Conservation (phyloP, 2,113 vertebrate genomes). For the Abramis brama region DNA sequence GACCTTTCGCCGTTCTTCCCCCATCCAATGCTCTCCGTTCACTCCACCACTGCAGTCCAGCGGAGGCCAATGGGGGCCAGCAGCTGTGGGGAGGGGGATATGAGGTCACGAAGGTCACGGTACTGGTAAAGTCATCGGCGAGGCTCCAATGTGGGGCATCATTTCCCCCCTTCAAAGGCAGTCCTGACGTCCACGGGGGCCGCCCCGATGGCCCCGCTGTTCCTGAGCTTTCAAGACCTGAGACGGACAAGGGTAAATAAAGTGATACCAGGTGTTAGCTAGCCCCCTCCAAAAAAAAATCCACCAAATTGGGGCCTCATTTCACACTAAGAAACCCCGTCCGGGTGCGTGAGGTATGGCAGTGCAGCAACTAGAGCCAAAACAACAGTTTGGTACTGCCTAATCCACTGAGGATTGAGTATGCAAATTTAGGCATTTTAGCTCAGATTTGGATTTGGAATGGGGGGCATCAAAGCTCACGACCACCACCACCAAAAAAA, state of each 20-base stretch:
- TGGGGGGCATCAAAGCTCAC: slow-evolving; percentile 50
- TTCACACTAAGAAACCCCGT: slow-evolving; percentile 69
- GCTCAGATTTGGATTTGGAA: slow-evolving; percentile 39
- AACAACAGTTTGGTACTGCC: slow-evolving; percentile 53
- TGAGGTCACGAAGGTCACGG: slow-evolving; percentile 71
- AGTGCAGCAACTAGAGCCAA: slow-evolving; percentile 41
- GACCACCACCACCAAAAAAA: slow-evolving; percentile 47
- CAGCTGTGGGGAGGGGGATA: slow-evolving; percentile 74
- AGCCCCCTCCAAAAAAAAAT: slow-evolving; percentile 56
- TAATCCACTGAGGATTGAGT: slow-evolving; percentile 12
- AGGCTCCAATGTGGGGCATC: slow-evolving; percentile 70
- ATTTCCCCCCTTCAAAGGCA: slow-evolving; percentile 76
- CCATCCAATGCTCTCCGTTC: slow-evolving; percentile 53
- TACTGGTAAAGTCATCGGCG: slow-evolving; percentile 81
- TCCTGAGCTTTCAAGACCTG: slow-evolving; percentile 74
- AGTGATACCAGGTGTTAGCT: slow-evolving; percentile 83
- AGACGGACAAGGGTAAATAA: slow-evolving; percentile 79
- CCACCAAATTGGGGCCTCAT: slow-evolving; percentile 65
- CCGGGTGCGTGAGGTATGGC: slow-evolving; percentile 56
- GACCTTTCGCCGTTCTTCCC: slow-evolving; percentile 70
- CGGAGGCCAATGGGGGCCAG: slow-evolving; percentile 69
- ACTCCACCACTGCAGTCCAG: slow-evolving; percentile 51
- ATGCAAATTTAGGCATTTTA: slow-evolving; percentile 56
- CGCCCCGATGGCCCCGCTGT: slow-evolving; percentile 71
- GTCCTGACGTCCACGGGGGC: slow-evolving; percentile 67